phyloP scores from a whole-genome alignment of 2,113 vertebrate species.

The Elephantulus edwardii region DNA sequence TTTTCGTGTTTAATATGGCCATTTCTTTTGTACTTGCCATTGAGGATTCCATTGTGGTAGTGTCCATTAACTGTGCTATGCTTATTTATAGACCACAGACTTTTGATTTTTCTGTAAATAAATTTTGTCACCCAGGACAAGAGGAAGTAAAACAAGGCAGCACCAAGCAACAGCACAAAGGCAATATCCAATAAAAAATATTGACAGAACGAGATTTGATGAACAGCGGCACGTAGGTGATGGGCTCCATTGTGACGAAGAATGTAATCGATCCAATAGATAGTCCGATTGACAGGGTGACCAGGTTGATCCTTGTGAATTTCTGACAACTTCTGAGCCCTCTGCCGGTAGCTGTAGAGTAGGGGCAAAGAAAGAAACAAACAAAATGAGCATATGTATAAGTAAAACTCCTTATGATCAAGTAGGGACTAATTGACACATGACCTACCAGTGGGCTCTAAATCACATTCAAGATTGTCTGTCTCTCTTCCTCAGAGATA shows the following conservation, averaged over 20 bases:
- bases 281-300: slow-evolving; percentile 93
- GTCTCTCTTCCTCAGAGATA: too few relatives aligned
- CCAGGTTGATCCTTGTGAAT: slow-evolving; percentile 98
- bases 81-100: slow-evolving; percentile 76
- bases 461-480: too few relatives aligned
- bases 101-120: slow-evolving; percentile 81
- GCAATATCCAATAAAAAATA: slow-evolving; percentile 96
- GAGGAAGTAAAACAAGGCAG: slow-evolving; percentile 83
- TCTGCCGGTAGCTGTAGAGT: slow-evolving; percentile 88
- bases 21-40: slow-evolving; percentile 95
- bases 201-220: slow-evolving; percentile 92
- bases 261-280: slow-evolving; percentile 97
- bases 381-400: neutral
- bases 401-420: too few relatives aligned
- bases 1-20: slow-evolving; percentile 94
- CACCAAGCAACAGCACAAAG: slow-evolving; percentile 82
- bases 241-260: slow-evolving; percentile 93
- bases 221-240: slow-evolving; percentile 94
- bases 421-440: too few relatives aligned
- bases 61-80: slow-evolving; percentile 91
- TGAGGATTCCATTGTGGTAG: slow-evolving; percentile 92
- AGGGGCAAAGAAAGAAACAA: neutral
- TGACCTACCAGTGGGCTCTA: too few relatives aligned
- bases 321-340: slow-evolving; percentile 90
- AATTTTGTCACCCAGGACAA: slow-evolving; percentile 84